Evolutionary conservation across 1,140 invertebrate genomes (phyloP).

Genomic region (Luehdorfia chinensis): DNA sequence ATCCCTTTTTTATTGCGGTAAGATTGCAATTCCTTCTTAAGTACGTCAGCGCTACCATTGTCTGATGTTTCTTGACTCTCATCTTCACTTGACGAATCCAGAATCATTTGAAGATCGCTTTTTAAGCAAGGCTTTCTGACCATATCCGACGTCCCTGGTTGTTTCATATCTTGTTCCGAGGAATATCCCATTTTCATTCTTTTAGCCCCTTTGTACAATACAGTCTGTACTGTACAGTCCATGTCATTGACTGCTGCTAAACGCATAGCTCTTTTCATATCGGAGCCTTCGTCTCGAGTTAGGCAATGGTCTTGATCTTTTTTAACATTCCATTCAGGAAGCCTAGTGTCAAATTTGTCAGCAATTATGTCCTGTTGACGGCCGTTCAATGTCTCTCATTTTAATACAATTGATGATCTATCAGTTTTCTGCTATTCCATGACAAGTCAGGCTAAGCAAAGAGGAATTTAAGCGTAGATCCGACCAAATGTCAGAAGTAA

Average conservation of each 20-base stretch:
- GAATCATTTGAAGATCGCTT: constrained; percentile 23
- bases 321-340: constrained; percentile 38
- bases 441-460: constrained; percentile 30
- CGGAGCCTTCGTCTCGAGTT: constrained; percentile 32
- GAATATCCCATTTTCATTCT: constrained; percentile 17
- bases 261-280: constrained; percentile 27
- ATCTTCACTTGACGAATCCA: constrained; percentile 23
- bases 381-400: constrained; percentile 29
- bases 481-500: constrained; percentile 31
- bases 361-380: constrained; percentile 24
- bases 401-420: constrained; percentile 25
- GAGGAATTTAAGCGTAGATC: constrained; percentile 26
- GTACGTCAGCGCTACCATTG: constrained; percentile 7
- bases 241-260: constrained; percentile 21
- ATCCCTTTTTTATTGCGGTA: constrained; percentile 25
- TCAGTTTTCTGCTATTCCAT: constrained; percentile 25
- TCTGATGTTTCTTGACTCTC: constrained; percentile 16
- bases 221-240: constrained; percentile 24
- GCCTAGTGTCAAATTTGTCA: constrained; percentile 26
- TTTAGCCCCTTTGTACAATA: constrained; percentile 17
- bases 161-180: too few relatives aligned
- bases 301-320: constrained; percentile 34
- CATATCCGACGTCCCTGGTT: constrained; percentile 18
- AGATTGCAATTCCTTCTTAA: constrained; percentile 19
- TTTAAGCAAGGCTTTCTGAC: constrained; percentile 21